Evolutionary conservation across 2,797 vertebrate species (phyloP).

Genomic region (Nannoperca australis): DNA sequence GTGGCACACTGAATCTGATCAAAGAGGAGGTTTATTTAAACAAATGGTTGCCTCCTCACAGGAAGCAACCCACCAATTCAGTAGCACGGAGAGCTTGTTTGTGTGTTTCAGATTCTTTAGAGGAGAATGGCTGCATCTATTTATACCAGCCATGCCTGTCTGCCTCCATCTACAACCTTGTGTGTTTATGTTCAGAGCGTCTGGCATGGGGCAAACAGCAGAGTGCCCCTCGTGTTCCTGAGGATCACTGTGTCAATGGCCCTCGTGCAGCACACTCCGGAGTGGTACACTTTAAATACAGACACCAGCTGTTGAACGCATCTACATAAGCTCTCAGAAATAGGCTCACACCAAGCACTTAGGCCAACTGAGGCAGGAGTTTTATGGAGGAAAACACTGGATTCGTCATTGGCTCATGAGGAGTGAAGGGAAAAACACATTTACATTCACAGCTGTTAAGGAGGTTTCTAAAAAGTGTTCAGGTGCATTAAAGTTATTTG

Average conservation of each 20-base stretch:
- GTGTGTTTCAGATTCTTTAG: slow-evolving; percentile 59
- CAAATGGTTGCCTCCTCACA: slow-evolving; percentile 47
- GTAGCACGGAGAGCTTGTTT: slow-evolving; percentile 58
- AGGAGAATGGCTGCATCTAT: slow-evolving; percentile 69
- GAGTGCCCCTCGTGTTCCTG: slow-evolving; percentile 74
- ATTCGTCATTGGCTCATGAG: slow-evolving; percentile 12
- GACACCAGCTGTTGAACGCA: slow-evolving; percentile 77
- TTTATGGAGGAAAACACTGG: slow-evolving; percentile 53
- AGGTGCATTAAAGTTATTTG: background rate
- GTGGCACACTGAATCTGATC: slow-evolving; percentile 28
- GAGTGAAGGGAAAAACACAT: slow-evolving; percentile 41
- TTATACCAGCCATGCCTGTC: slow-evolving; percentile 65
- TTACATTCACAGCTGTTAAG: slow-evolving; percentile 18
- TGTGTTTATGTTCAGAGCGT: slow-evolving; percentile 77
- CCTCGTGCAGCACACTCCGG: slow-evolving; percentile 69
- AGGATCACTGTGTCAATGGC: slow-evolving; percentile 82
- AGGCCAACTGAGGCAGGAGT: slow-evolving; percentile 51
- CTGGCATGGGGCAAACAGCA: slow-evolving; percentile 69
- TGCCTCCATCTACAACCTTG: slow-evolving; percentile 73
- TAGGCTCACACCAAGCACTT: slow-evolving; percentile 53
- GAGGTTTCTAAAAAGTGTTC: slow-evolving; percentile 10
- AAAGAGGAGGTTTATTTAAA: slow-evolving; percentile 45
- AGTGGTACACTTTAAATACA: slow-evolving; percentile 80
- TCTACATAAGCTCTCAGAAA: slow-evolving; percentile 69
- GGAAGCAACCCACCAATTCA: slow-evolving; percentile 35